Base-by-base conservation (phyloP, 2,113 vertebrate genomes). In the Stomatorhinus ivindoensis region DNA sequence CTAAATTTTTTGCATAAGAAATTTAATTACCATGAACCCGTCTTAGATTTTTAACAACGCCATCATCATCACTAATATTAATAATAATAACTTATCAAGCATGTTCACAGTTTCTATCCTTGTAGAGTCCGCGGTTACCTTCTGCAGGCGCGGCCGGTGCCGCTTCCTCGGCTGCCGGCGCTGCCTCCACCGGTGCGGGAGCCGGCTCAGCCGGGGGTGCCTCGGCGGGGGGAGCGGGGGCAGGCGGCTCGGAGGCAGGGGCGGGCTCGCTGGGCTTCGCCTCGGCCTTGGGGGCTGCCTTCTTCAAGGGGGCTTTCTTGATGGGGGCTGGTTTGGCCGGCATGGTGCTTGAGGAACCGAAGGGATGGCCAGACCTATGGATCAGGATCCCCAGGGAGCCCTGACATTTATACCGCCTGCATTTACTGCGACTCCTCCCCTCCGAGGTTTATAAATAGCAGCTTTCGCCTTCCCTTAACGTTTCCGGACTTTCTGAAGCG, bases 301-400 rank as follows among this genome's bases (percentile, higher is more conserved):
- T 94, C 90, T 95, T 94, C 88, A 89, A 91, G 15, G 94, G 93
- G 53, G 94, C 89, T 89, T 95, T 95, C 89, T 95, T 94, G 91
- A 95, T 93, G 88, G 95, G 90, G 1, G 91, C 92, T 42, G 95
- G 94, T 92, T 91, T 89, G 31, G 90, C 89, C 85, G 93, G 93
- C 95, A 95, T 93, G 27, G 61, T 91, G 90, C 88, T 87, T 87
- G 86, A 89, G 19, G 47, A 84, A 83, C 89, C 91, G 46, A 51
- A 48, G 73, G 80, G 90, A 92, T 58, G 4, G 39, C 42, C 88
- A 90, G 76, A 92, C 88, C 87, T 93, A 83, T 89, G 90, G 91
- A 92, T 92, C 47, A 69, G 65, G 44, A 31, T 88, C 53, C 11
- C 58, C 17, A 39, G 35, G 86, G 65, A 89, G 35, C 46, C 82